A percentile compares a stretch with the other conserved stretches of the same genome.
Conservation (phyloP, 1,140 invertebrate species). For the Pseudomyrmex flavicornis region DNA sequence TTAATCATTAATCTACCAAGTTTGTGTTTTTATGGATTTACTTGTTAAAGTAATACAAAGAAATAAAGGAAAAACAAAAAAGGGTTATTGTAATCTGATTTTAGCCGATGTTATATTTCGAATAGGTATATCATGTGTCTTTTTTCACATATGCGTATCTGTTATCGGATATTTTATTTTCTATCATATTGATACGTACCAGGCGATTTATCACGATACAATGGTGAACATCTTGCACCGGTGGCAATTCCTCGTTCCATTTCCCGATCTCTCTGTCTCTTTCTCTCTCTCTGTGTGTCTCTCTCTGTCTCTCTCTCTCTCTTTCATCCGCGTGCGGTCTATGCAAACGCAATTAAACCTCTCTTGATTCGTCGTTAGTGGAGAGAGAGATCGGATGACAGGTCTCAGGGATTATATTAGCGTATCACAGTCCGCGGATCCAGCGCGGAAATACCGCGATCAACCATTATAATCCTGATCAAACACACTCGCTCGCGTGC, state of each 20-base stretch:
- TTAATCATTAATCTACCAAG: too few species aligned
- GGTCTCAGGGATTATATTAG: slow-evolving; percentile 38
- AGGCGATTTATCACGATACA: slow-evolving; percentile 59
- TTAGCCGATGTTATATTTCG: not conserved
- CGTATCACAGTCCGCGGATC: slow-evolving; percentile 68
- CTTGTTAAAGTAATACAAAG: too few species aligned
- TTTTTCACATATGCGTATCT: not conserved
- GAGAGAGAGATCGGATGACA: slow-evolving; percentile 27
- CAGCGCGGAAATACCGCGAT: slow-evolving; percentile 64
- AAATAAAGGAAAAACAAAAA: too few species aligned
- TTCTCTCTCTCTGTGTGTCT: too few species aligned
- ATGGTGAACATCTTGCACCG: slow-evolving; percentile 45
- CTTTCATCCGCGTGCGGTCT: slow-evolving; percentile 31
- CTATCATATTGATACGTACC: slow-evolving; percentile 37
- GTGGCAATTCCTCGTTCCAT: slow-evolving; percentile 59
- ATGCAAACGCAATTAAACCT: slow-evolving; percentile 48
- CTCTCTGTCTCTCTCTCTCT: not conserved
- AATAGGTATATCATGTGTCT: not conserved
- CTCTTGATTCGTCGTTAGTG: not conserved
- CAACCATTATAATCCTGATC: slow-evolving; percentile 69
- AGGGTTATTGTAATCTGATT: too few species aligned
- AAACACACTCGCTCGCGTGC: slow-evolving; percentile 68
- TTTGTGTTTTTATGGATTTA: too few species aligned
- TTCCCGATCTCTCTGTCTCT: slow-evolving; percentile 3
- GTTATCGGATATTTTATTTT: slow-evolving; percentile 3